phyloP scores from a whole-genome alignment of 2,797 vertebrate genomes.

The Pangasius djambal region DNA sequence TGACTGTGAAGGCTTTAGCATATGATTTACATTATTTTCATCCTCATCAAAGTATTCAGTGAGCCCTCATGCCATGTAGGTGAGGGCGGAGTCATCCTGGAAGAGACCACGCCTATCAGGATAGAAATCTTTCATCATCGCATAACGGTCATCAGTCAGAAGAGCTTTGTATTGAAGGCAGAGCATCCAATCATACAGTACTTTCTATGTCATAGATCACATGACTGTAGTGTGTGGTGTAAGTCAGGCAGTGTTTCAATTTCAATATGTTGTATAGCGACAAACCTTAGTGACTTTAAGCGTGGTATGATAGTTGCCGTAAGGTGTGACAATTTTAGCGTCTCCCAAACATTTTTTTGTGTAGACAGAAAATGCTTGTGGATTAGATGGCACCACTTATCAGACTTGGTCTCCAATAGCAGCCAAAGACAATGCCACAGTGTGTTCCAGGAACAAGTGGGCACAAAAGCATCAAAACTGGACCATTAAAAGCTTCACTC shows the following conservation, averaged over 20 bases:
- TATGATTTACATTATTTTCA: not conserved
- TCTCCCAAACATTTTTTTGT: not conserved
- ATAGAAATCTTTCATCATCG: not conserved
- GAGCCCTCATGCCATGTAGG: not conserved
- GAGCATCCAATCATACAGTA: not conserved
- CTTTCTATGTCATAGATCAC: not conserved
- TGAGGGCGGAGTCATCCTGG: not conserved
- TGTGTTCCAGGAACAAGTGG: not conserved
- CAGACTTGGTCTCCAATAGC: not conserved
- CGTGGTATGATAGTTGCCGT: not conserved
- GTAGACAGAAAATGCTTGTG: not conserved
- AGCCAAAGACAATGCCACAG: not conserved
- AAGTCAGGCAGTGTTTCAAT: not conserved
- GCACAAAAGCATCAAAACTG: not conserved
- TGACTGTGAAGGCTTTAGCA: not conserved
- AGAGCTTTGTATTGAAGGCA: not conserved
- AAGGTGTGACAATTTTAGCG: not conserved
- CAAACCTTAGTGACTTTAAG: not conserved
- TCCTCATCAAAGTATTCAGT: not conserved
- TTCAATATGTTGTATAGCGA: not conserved
- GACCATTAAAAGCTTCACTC: not conserved
- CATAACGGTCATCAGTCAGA: not conserved
- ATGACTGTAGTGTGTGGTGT: not conserved
- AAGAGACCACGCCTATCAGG: not conserved
- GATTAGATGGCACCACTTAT: not conserved